Base-by-base conservation (phyloP, 37 sponge, comb jelly and placozoan genomes). In the Aplysina aerophoba region DNA sequence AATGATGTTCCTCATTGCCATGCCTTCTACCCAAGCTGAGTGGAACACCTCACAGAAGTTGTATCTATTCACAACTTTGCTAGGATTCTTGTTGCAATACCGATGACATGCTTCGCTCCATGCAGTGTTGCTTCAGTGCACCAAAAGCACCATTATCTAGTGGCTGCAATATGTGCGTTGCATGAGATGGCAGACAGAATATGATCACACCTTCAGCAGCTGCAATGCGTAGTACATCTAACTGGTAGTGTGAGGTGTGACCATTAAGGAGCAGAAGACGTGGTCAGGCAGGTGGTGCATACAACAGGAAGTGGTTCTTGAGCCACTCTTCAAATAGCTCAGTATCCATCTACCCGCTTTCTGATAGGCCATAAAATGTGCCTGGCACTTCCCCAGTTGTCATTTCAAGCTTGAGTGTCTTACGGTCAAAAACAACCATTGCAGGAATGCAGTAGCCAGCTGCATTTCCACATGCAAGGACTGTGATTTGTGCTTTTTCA, bases 91-190 rank as follows among this genome's bases (percentile, higher is more conserved):
- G 34, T 30, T 62, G 84, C 54, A 83, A 63, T 27, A 73, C 22
- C 73, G 44, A 55, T 84, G 85, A 38, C 85, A 84, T 12, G 69
- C 75, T 30, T 39, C 30, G 15, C 61, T 40, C 75, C 85, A 84
- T n/a, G n/a, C n/a, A n/a, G 20, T 84, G 85, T 3, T 37, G 22
- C 69, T 84, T 84, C 22, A 84, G 55, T 28, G 85, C 39, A 19
- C 85, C 85, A 84, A 84, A 84, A 73, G 41, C 85, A 56, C 85
- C 85, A 38, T 86, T 86, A 56, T 86, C 87, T 38, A 77, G 59
- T 1, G 87, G 87, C 57, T 86, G 87, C 35, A 53, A 15, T 12
- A 86, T 16, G 31, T 86, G 86, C 33, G 79, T 75, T 31, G 86
- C 36, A 21, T 85, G 39, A 21, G 86, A 79, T 4, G 86, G 86